Evolutionary conservation across 2,888 invertebrate species (phyloP).

Genomic region (Hylaea fasciaria): DNA sequence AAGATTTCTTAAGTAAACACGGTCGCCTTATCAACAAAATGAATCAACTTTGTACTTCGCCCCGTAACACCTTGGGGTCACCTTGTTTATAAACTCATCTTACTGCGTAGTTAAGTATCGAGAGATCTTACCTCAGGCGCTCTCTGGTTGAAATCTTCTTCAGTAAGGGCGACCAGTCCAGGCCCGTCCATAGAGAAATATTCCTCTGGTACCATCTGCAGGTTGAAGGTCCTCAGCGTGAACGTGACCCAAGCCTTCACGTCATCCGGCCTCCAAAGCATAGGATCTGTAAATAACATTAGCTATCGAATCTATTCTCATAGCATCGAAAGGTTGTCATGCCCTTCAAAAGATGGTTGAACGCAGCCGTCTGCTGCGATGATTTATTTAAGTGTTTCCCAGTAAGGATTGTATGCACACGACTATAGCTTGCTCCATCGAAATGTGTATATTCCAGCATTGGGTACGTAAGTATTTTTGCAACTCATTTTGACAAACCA

Average conservation of each 20-base stretch:
- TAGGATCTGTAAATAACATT: constrained; percentile 89
- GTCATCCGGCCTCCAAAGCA: constrained; percentile 93
- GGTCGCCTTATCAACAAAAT: constrained; percentile 6
- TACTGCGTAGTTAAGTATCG: background rate
- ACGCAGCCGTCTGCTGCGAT: background rate
- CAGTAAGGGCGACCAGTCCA: constrained; percentile 89
- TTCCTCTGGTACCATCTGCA: constrained; percentile 89
- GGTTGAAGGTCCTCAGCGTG: constrained; percentile 92
- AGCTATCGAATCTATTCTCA: constrained; percentile 10
- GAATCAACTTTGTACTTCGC: constrained; percentile 13
- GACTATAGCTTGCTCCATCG: background rate
- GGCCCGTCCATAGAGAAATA: constrained; percentile 93
- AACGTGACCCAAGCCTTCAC: constrained; percentile 96
- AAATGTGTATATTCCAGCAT: background rate
- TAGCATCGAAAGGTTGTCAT: constrained; percentile 26
- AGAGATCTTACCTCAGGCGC: constrained; percentile 89
- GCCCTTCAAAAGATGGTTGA: constrained; percentile 26
- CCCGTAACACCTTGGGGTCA: constrained; percentile 12
- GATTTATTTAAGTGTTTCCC: constrained; percentile 9
- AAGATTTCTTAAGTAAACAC: constrained; percentile 8
- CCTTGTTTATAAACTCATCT: constrained; percentile 11
- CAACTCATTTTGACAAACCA: no score
- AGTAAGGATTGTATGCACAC: background rate
- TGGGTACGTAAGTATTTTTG: no score
- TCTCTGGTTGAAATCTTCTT: constrained; percentile 93